Percentiles rank a stretch among this genome's conserved stretches.
Evolutionary conservation across 2,113 vertebrate genomes (phyloP).

Genomic region (Prunella fulvescens): DNA sequence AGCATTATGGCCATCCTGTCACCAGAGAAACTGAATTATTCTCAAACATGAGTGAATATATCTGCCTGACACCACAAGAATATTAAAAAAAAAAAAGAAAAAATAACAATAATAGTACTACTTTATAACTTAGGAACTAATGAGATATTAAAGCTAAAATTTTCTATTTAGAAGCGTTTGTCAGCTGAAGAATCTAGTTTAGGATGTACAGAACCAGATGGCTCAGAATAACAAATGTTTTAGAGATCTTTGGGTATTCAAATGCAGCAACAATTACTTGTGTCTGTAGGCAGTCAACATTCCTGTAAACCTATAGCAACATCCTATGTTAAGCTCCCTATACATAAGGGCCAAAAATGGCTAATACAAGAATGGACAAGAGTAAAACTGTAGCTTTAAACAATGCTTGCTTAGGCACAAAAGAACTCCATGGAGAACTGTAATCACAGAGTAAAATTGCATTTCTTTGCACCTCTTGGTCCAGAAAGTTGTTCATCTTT

Average conservation of each 20-base stretch:
- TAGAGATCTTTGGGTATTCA: not conserved
- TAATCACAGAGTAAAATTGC: not conserved
- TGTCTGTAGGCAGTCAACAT: not conserved
- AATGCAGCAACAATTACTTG: not conserved
- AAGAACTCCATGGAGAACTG: not conserved
- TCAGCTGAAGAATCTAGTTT: not conserved
- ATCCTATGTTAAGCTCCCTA: not conserved
- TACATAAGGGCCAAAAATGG: not conserved
- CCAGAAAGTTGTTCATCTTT: not conserved
- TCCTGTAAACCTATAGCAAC: not conserved
- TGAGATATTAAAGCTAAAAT: not conserved
- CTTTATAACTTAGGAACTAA: not conserved
- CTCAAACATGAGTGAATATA: not conserved
- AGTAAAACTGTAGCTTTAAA: not conserved
- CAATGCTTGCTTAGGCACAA: not conserved
- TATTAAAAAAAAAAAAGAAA: not conserved
- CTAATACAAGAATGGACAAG: not conserved
- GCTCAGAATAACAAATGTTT: not conserved
- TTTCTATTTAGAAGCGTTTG: not conserved
- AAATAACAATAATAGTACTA: not conserved
- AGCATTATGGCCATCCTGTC: not conserved
- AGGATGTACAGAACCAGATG: not conserved
- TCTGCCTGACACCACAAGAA: not conserved
- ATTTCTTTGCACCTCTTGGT: not conserved
- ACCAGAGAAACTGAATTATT: not conserved